Base-by-base conservation (phyloP, 2,113 vertebrate species). In the Phaethornis superciliosus region DNA sequence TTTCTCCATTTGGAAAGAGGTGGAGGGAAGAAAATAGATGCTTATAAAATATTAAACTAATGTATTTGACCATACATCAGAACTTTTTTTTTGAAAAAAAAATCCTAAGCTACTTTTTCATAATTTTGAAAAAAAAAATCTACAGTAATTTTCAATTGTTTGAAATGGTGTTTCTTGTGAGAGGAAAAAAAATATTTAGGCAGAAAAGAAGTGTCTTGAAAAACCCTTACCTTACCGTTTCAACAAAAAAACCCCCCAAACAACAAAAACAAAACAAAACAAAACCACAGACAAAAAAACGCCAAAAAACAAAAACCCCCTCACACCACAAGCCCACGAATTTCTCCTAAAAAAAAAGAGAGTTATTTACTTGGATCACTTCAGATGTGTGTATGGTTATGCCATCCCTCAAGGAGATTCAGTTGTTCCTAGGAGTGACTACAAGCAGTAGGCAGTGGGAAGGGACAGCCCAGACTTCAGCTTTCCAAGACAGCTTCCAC, bases 81-180 rank as follows among this genome's bases (percentile, higher is more conserved):
- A 47, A 51, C 3, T 23, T 80, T 63, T 63, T 28, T 8, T 1
- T 11, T 30, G 28, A 40, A 59, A 58, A 44, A 60, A 23, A 42
- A 52, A 42, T 1, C 6, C 2, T 10, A 75, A 63, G 49, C 6
- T 0, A 30, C 1, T 5, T 19, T 52, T 51, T 75, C 10, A n/a
- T 76, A 2, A 59, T 35, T 28, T 51, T 51, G 27, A 64, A 68
- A 4, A 79, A 68, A 70, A 82, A 6, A 6, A 49, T 19, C 2
- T 18, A 75, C 16, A 55, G 0, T 7, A 15, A 26, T 65, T 52
- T 91, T 74, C 22, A 60, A 7, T 24, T 1, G 7, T 60, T 65
- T 77, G 46, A 44, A 32, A 56, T 32, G 20, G 5, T 85, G 60
- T n/a, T 80, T 56, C 27, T 85, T 4, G 35, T 28, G 11, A 44